Conservation (phyloP, 2,797 vertebrate species). For the Paguma larvata region DNA sequence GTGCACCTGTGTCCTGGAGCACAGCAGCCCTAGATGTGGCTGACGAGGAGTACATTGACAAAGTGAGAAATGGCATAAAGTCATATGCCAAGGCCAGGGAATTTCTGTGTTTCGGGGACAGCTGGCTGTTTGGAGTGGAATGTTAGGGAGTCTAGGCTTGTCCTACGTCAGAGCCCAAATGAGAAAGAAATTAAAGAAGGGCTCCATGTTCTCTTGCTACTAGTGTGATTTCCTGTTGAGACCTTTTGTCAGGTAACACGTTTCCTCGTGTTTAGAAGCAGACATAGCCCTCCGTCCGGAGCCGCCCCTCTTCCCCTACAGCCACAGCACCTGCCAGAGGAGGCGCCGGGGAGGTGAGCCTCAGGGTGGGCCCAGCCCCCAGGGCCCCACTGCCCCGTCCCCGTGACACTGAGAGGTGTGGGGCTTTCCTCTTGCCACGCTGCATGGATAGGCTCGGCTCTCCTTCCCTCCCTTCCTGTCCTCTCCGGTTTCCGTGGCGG, state of each 20-base stretch:
- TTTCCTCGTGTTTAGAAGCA: slow-evolving; percentile 79
- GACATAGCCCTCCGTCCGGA: slow-evolving; percentile 62
- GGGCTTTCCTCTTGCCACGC: slow-evolving; percentile 9
- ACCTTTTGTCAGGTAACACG: slow-evolving; percentile 42
- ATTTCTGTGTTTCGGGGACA: background rate
- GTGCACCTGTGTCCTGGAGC: rapidly evolving
- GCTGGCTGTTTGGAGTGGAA: background rate
- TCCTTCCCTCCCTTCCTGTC: background rate
- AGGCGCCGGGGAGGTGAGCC: slow-evolving; percentile 80
- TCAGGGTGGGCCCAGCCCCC: background rate
- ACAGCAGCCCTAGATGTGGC: background rate
- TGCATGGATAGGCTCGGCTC: background rate
- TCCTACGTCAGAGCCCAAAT: background rate
- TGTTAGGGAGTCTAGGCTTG: background rate
- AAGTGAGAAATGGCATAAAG: background rate
- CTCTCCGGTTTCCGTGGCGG: background rate
- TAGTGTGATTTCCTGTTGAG: background rate
- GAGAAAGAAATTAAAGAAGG: background rate
- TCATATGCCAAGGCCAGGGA: background rate
- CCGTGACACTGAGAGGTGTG: background rate
- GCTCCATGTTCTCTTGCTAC: background rate
- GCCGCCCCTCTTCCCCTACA: slow-evolving; percentile 55
- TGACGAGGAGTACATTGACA: no score
- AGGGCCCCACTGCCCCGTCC: background rate
- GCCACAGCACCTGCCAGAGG: slow-evolving; percentile 73